Evolutionary conservation across 2,888 invertebrate genomes (phyloP), one percentile per base, ranked within the genome.

Genomic region (Augiades crinisus): DNA sequence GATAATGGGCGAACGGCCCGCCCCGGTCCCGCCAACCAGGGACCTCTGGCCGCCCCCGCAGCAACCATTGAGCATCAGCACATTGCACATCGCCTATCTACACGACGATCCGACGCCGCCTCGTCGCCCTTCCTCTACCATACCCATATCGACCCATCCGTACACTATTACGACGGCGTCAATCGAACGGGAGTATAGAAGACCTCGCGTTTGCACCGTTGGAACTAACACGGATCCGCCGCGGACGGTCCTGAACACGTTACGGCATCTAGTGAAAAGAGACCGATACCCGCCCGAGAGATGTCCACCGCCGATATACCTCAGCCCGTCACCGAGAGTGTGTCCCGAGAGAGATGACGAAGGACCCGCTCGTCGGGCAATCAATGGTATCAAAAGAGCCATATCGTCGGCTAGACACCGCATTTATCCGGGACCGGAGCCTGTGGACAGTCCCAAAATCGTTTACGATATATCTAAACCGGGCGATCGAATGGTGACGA

Each of bases 141-240:
- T 87, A 2, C 67, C 78, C 1, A 57, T 60, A 7, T 41, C 49
- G 19, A 27, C 34, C 2, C 84, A 81, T 53, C 64, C 77, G 0
- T 82, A 76, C 56, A 64, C 69, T 10, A 63, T 78, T 1, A 70
- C 70, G 2, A 68, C 73, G 6, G 57, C 66, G 12, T 68, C 72
- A 0, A 52, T 63, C 53, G 80, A 79, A 36, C 61, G 62, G 27
- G 70, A 68, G 5, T 65, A 68, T 45, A 57, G 55, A 24, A 66
- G 73, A 55, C 78, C 78, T 1, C 68, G 75, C 19, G 67, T 81
- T 3, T 87, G 89, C 57, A 81, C 81, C 10, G 75, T 88, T 43
- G 87, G 87, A 14, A 89, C 88, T 10, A 89, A 88, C 60, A 89
- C 89, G 3, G 89, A 88, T 40, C 80, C 84, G 22, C 78, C 82